These are phyloP conservation scores for Rallus crepitans DNA, from an alignment of 2,797 vertebrate species.

Conservation along the genomic window DNA sequence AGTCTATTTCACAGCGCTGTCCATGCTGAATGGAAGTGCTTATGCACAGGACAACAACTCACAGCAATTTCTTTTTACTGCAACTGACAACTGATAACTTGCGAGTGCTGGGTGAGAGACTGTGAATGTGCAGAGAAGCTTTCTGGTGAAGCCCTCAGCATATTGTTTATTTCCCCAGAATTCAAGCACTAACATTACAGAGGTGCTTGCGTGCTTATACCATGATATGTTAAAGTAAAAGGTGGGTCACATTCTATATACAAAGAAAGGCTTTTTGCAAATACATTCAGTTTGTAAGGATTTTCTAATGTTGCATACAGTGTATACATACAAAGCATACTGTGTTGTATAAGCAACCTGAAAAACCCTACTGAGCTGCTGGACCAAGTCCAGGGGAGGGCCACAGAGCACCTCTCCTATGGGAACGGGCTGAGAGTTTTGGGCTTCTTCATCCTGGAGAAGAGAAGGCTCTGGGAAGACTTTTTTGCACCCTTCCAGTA, in stretches of 20 bases:
- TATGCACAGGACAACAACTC: not conserved
- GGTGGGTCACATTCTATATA: fast-evolving
- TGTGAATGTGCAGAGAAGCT: not conserved
- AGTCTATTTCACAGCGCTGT: not conserved
- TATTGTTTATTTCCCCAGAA: not conserved
- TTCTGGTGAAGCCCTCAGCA: not conserved
- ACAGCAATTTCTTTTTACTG: not conserved
- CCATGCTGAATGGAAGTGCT: not conserved
- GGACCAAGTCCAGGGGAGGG: too few relatives aligned
- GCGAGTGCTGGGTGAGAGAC: not conserved
- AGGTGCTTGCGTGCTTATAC: not conserved
- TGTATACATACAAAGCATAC: not conserved
- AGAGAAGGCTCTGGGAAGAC: too few relatives aligned
- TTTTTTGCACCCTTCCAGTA: too few relatives aligned
- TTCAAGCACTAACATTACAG: not conserved
- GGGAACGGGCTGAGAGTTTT: too few relatives aligned
- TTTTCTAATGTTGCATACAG: not conserved
- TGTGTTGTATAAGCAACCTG: too few relatives aligned
- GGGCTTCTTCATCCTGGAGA: too few relatives aligned
- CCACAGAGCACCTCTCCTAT: too few relatives aligned
- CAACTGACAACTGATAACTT: not conserved
- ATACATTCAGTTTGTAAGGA: not conserved
- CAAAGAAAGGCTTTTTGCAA: not conserved
- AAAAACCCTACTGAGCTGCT: too few relatives aligned
- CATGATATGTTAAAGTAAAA: not conserved